phyloP scores from a whole-genome alignment of 2,113 vertebrate genomes.

The Otolemur garnettii region DNA sequence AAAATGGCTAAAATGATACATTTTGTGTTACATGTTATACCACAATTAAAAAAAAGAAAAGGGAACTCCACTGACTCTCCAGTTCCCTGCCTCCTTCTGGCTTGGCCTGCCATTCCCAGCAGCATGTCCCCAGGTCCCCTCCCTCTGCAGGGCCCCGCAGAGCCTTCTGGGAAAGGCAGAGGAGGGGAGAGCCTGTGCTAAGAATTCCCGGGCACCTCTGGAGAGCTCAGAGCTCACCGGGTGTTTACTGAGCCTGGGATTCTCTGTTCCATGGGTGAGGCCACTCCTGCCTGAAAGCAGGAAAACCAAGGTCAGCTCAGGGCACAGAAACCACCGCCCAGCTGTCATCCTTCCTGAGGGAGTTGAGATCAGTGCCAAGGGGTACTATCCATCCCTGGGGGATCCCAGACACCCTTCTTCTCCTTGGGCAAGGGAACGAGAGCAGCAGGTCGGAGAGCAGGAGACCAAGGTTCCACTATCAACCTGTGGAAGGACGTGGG shows the following conservation, averaged over 20 bases:
- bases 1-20: neutral
- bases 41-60: neutral
- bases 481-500: neutral
- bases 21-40: neutral
- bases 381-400: neutral
- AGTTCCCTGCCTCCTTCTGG: too few species aligned
- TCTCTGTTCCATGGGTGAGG: neutral
- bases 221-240: neutral
- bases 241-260: constrained; percentile 28
- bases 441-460: too few species aligned
- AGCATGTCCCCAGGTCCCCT: neutral
- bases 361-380: neutral
- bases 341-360: neutral
- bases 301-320: constrained; percentile 77
- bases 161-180: neutral
- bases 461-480: neutral
- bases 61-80: too few species aligned
- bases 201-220: neutral
- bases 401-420: neutral
- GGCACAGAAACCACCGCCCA: constrained; percentile 11
- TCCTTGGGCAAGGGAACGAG: neutral
- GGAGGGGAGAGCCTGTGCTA: neutral
- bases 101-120: neutral
- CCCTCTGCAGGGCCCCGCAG: neutral
- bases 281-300: constrained; percentile 10